Percentiles rank a stretch among this genome's conserved stretches.
These are phyloP conservation scores for Cuniculus paca DNA, from an alignment of 2,797 vertebrate genomes.

Conservation along the genomic window DNA sequence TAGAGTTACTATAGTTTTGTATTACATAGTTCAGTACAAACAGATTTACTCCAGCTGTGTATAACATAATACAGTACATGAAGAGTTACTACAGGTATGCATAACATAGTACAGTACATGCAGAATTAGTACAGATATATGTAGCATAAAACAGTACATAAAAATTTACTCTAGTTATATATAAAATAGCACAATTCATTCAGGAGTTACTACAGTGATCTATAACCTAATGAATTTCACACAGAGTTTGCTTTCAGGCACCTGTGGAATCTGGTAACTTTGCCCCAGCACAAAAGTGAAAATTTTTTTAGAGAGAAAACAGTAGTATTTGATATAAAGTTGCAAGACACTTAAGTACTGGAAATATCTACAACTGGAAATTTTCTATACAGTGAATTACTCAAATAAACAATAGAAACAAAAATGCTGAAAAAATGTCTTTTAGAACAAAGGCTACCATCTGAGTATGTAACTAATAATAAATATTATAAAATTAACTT, in stretches of 20 bases:
- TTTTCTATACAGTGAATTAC: neutral
- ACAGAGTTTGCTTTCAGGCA: neutral
- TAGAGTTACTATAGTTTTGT: neutral
- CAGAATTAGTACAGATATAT: neutral
- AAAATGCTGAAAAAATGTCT: neutral
- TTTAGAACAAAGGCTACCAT: neutral
- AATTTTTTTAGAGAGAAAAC: neutral
- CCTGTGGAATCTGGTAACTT: neutral
- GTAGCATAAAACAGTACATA: neutral
- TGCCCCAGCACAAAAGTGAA: neutral
- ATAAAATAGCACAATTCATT: neutral
- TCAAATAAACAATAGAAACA: neutral
- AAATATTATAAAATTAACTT: neutral
- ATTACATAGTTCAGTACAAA: neutral
- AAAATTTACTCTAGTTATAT: neutral
- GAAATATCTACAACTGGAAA: neutral
- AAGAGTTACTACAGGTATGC: neutral
- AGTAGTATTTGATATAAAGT: neutral
- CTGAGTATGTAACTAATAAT: neutral
- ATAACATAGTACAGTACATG: neutral
- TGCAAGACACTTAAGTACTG: neutral
- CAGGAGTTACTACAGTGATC: neutral
- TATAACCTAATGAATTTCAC: neutral
- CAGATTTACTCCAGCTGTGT: neutral
- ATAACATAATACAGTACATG: neutral